Conservation (phyloP, 2,888 invertebrate genomes). For the Melanargia galathea region DNA sequence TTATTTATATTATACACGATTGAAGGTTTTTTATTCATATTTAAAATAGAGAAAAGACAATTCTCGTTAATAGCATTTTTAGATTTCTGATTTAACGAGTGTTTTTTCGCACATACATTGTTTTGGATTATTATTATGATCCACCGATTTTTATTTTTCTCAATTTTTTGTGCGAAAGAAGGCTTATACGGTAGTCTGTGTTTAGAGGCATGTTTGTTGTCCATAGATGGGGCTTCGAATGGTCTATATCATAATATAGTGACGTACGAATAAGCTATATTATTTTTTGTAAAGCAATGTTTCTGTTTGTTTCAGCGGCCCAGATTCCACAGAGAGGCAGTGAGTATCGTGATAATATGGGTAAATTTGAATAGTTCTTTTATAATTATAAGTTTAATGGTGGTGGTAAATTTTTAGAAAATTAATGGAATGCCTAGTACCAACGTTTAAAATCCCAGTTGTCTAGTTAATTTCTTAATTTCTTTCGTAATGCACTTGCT, state of each 20-base stretch:
- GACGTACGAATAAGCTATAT: constrained; percentile 12
- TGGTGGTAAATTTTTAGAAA: not conserved
- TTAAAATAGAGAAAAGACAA: constrained; percentile 38
- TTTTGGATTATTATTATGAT: not conserved
- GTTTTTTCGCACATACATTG: constrained; percentile 36
- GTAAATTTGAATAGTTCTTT: constrained; percentile 27
- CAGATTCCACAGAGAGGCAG: constrained; percentile 95
- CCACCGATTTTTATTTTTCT: not conserved
- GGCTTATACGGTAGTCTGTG: constrained; percentile 54
- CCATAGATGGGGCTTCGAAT: constrained; percentile 56
- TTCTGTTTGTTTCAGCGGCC: constrained; percentile 89
- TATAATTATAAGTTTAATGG: constrained; percentile 6
- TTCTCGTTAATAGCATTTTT: constrained; percentile 36
- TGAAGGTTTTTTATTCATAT: constrained; percentile 28
- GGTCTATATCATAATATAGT: no score
- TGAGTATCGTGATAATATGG: constrained; percentile 80
- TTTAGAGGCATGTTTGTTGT: constrained; percentile 79
- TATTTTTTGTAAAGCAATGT: constrained; percentile 35
- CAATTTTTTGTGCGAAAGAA: constrained; percentile 51
- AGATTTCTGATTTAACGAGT: constrained; percentile 37
- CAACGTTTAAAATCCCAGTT: no score
- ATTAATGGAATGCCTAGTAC: not conserved
- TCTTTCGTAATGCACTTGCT: no score
- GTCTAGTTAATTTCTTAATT: no score
- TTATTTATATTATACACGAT: not conserved